These are phyloP conservation scores for Sphaerophoria rueppellii DNA, from an alignment of 2,888 invertebrate species.

Conservation along the genomic window DNA sequence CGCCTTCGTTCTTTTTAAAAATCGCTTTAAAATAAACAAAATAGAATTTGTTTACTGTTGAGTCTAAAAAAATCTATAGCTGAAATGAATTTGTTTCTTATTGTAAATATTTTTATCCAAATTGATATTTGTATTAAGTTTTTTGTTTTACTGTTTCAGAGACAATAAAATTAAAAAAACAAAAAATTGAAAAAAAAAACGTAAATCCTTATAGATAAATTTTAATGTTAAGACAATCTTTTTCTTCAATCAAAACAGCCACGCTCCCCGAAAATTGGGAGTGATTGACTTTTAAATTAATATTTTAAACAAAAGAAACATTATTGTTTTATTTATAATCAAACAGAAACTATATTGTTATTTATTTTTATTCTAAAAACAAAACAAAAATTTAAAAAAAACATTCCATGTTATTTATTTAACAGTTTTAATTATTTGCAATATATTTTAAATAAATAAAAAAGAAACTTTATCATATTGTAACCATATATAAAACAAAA, in stretches of 20 bases:
- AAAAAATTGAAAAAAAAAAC: conserved; percentile 14
- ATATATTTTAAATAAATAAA: conserved; percentile 57
- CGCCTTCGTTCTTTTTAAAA: conserved; percentile 3
- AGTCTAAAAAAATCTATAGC: neutral
- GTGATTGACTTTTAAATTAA: conserved; percentile 56
- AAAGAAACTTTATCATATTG: conserved; percentile 36
- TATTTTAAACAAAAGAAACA: conserved; percentile 50
- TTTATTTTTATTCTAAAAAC: conserved; percentile 72
- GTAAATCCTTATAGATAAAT: conserved; percentile 50
- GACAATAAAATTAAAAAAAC: conserved; percentile 55
- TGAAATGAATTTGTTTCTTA: neutral
- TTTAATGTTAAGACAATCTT: conserved; percentile 66
- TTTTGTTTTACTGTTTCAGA: conserved; percentile 47
- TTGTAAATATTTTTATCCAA: conserved; percentile 64
- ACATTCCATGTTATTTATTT: conserved; percentile 74
- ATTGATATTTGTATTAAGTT: conserved; percentile 53
- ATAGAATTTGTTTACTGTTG: neutral
- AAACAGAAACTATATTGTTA: conserved; percentile 52
- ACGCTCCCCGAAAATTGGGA: conserved; percentile 6
- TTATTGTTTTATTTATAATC: conserved; percentile 73
- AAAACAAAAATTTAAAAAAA: conserved; percentile 24
- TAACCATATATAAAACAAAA: conserved; percentile 33
- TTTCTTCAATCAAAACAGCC: conserved; percentile 49
- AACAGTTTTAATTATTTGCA: conserved; percentile 68
- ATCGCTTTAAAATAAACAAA: neutral